Evolutionary conservation across 2,888 invertebrate genomes (phyloP).

Genomic region (Hyles lineata): DNA sequence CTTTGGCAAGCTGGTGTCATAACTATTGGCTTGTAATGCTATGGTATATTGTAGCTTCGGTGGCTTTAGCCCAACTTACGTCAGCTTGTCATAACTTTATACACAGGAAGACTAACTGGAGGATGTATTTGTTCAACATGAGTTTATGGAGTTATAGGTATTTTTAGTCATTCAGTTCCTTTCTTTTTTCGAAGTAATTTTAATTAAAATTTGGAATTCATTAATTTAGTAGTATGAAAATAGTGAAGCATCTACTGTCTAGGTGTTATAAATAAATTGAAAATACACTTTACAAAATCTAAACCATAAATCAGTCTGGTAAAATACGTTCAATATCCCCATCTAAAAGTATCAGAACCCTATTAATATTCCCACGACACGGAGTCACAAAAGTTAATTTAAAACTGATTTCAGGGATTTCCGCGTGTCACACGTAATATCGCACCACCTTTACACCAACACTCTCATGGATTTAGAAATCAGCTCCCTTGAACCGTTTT

Average conservation of each 20-base stretch:
- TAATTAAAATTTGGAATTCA: too few relatives aligned
- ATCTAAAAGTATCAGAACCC: neutral
- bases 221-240: too few relatives aligned
- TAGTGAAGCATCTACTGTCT: too few relatives aligned
- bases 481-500: slow-evolving; percentile 87
- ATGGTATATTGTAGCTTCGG: slow-evolving; percentile 71
- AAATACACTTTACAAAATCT: neutral
- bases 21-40: neutral
- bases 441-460: slow-evolving; percentile 85
- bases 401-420: slow-evolving; percentile 83
- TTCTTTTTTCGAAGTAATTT: neutral
- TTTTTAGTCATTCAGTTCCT: slow-evolving; percentile 35
- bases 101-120: slow-evolving; percentile 90
- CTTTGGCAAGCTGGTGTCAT: neutral
- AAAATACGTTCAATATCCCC: neutral
- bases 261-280: neutral
- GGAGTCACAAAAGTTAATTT: slow-evolving; percentile 28
- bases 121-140: slow-evolving; percentile 91
- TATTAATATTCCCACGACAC: neutral
- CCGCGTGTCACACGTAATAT: slow-evolving; percentile 89
- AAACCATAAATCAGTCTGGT: neutral
- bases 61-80: slow-evolving; percentile 84
- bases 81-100: slow-evolving; percentile 91
- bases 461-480: slow-evolving; percentile 90
- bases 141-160: slow-evolving; percentile 87